A percentile compares a stretch with the other conserved stretches of the same genome.
phyloP scores from a whole-genome alignment of 2,888 invertebrate species.

The Physocephala rufipes region DNA sequence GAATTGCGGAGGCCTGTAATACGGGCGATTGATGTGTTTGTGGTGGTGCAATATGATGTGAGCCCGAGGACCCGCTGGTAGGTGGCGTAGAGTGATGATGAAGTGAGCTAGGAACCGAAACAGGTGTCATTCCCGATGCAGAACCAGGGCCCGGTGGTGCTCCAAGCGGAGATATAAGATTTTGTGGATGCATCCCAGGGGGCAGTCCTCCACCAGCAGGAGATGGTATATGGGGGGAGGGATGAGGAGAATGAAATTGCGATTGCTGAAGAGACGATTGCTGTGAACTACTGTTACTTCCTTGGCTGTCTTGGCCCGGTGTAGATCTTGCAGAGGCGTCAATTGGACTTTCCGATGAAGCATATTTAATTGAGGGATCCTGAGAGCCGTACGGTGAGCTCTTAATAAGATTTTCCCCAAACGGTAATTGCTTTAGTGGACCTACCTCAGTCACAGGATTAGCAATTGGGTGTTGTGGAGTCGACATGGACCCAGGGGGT shows the following conservation, averaged over 20 bases:
- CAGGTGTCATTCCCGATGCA: conserved; percentile 46
- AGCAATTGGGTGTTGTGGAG: conserved; percentile 33
- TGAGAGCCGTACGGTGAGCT: conserved; percentile 59
- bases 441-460: conserved; percentile 45
- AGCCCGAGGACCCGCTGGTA: conserved; percentile 40
- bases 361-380: conserved; percentile 53
- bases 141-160: conserved; percentile 41
- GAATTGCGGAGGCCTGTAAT: conserved; percentile 63
- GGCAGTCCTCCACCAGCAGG: conserved; percentile 59
- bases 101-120: conserved; percentile 48
- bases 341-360: conserved; percentile 63
- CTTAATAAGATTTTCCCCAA: conserved; percentile 66
- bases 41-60: conserved; percentile 44
- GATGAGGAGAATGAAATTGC: conserved; percentile 64
- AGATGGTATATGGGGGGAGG: conserved; percentile 64
- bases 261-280: conserved; percentile 56
- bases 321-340: conserved; percentile 65
- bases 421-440: conserved; percentile 55
- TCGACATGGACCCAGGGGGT: conserved; percentile 40
- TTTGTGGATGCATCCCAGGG: conserved; percentile 65
- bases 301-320: conserved; percentile 66
- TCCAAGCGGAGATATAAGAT: conserved; percentile 61
- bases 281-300: conserved; percentile 65
- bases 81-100: conserved; percentile 53
- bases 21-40: conserved; percentile 43